Conservation (phyloP, 2,797 vertebrate genomes). For the Columba guinea region DNA sequence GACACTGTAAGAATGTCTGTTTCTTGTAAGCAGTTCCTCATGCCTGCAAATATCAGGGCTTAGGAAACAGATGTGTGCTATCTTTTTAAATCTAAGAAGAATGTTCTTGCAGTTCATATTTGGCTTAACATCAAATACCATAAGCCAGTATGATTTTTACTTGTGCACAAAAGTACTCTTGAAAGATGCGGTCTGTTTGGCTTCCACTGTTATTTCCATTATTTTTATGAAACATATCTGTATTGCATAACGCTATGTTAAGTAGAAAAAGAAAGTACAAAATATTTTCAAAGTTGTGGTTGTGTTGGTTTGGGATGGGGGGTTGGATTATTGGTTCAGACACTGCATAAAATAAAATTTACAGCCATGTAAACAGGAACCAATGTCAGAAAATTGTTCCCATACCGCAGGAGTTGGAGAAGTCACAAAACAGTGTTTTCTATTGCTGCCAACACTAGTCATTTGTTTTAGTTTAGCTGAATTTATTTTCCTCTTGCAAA, state of each 20-base stretch:
- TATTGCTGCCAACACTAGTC: not conserved
- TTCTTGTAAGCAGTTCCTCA: not conserved
- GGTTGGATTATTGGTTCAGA: not conserved
- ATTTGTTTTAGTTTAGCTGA: not conserved
- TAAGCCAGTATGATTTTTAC: not conserved
- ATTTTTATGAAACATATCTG: not conserved
- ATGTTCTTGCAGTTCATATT: not conserved
- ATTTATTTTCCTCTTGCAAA: not conserved
- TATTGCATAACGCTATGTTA: not conserved
- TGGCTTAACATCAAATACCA: not conserved
- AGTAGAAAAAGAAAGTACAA: not conserved
- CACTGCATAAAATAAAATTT: not conserved
- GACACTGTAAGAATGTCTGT: not conserved
- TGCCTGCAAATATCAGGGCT: not conserved
- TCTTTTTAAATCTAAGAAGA: not conserved
- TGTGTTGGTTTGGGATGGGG: not conserved
- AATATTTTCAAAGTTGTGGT: not conserved
- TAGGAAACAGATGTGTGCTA: slow-evolving; percentile 1
- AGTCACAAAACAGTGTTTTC: not conserved
- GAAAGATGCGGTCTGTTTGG: not conserved
- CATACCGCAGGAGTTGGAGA: not conserved
- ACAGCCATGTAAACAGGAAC: not conserved
- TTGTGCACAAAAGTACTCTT: not conserved
- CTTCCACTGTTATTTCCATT: not conserved
- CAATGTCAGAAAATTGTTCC: not conserved